Conservation (phyloP, 2,113 vertebrate genomes). For the Heterotilapia buettikoferi region DNA sequence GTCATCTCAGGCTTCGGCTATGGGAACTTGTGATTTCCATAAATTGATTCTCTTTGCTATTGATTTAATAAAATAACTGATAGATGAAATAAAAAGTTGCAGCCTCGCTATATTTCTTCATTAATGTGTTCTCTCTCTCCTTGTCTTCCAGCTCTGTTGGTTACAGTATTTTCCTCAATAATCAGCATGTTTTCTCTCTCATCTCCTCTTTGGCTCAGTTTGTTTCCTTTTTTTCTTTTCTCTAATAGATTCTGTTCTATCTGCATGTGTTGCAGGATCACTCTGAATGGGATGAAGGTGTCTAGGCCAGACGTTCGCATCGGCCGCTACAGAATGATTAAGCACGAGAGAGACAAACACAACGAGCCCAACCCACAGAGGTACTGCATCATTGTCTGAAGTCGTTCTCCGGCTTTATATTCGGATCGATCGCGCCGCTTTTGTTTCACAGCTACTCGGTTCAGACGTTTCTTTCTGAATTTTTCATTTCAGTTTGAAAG, state of each 20-base stretch:
- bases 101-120: background rate
- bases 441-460: background rate
- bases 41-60: background rate
- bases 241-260: slow-evolving; percentile 6
- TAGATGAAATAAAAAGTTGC: background rate
- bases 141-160: background rate
- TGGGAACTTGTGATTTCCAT: background rate
- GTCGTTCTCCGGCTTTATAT: background rate
- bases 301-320: slow-evolving; percentile 94
- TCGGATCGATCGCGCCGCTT: slow-evolving; percentile 3
- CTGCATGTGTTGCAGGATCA: slow-evolving; percentile 80
- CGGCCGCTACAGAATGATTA: slow-evolving; percentile 98
- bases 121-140: background rate
- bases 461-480: background rate
- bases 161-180: background rate
- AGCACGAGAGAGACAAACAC: slow-evolving; percentile 98
- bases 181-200: background rate
- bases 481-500: background rate
- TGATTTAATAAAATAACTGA: background rate
- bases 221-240: background rate
- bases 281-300: slow-evolving; percentile 97
- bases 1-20: background rate
- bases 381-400: slow-evolving; percentile 67
- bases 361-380: slow-evolving; percentile 98
- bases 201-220: background rate